Evolutionary conservation across 2,888 invertebrate species (phyloP).

Genomic region (Diarsia rubi): DNA sequence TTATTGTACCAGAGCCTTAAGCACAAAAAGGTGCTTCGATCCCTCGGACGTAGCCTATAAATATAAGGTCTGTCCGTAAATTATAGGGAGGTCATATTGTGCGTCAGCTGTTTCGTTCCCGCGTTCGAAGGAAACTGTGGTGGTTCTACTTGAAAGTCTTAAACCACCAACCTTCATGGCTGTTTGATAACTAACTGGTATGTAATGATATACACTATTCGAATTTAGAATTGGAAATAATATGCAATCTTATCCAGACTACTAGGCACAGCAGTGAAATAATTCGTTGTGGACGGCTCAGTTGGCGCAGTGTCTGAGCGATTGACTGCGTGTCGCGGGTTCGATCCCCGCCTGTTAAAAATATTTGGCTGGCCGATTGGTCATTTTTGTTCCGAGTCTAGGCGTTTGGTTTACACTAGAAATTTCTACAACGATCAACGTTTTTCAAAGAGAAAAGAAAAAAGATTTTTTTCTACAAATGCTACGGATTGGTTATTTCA

Average conservation of each 20-base stretch:
- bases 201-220: not conserved
- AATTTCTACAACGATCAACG: too few relatives aligned
- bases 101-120: conserved; percentile 44
- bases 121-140: not conserved
- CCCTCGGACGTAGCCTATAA: not conserved
- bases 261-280: not conserved
- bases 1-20: not conserved
- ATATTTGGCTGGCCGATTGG: too few relatives aligned
- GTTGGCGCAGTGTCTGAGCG: too few relatives aligned
- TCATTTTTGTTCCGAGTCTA: too few relatives aligned
- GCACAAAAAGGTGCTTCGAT: not conserved
- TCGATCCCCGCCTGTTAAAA: too few relatives aligned
- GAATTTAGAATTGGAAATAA: not conserved
- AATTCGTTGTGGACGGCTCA: not conserved
- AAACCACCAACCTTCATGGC: not conserved
- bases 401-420: too few relatives aligned
- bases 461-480: not conserved
- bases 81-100: conserved; percentile 4
- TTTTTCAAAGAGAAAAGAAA: too few relatives aligned
- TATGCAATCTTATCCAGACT: too few relatives aligned
- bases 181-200: not conserved
- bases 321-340: too few relatives aligned
- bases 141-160: not conserved
- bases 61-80: conserved; percentile 5
- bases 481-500: not conserved